A percentile compares a stretch with the other conserved stretches of the same genome.
phyloP scores from a whole-genome alignment of 2,888 invertebrate genomes.

The Aspidapion aeneum region DNA sequence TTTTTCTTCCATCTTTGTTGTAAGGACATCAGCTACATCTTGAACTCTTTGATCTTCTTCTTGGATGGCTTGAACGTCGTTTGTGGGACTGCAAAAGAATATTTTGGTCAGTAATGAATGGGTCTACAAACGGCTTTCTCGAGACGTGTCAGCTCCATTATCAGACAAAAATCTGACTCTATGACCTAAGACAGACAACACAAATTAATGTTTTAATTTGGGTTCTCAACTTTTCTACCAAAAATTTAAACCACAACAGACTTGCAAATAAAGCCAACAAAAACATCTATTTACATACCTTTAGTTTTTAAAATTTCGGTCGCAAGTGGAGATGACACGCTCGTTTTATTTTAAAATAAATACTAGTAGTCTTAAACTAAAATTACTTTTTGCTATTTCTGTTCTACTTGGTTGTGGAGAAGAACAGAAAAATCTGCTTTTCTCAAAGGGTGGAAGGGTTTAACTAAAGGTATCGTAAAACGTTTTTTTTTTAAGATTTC shows the following conservation, averaged over 20 bases:
- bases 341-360: background rate
- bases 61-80: background rate
- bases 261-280: background rate
- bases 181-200: constrained; percentile 29
- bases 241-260: background rate
- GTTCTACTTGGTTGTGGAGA: no score
- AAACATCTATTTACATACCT: background rate
- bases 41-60: no score
- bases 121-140: constrained; percentile 14
- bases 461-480: no score
- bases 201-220: constrained; percentile 14
- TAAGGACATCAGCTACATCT: no score
- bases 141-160: constrained; percentile 42
- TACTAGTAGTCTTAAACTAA: no score
- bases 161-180: constrained; percentile 47
- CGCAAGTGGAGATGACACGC: constrained; percentile 42
- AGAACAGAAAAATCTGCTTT: no score
- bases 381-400: no score
- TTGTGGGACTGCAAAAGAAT: constrained; percentile 18
- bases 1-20: no score
- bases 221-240: background rate
- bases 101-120: constrained; percentile 23
- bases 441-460: no score
- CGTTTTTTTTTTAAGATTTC: no score
- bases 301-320: constrained; percentile 39